phyloP scores from a whole-genome alignment of 1,140 invertebrate species.

The Hycleus phaleratus region DNA sequence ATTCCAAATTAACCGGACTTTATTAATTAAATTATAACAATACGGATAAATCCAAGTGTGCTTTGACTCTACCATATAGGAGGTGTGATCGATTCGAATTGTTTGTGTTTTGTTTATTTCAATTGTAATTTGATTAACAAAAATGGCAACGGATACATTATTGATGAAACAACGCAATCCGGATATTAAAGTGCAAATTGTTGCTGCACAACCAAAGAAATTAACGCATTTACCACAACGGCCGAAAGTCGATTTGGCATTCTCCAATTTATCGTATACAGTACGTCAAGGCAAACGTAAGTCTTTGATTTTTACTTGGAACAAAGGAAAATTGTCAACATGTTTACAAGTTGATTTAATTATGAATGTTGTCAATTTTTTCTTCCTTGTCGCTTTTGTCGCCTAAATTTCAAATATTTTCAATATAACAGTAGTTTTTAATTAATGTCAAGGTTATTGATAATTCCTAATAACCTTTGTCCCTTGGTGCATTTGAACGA shows the following conservation, averaged over 20 bases:
- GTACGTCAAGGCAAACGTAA: constrained; percentile 78
- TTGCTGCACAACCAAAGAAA: constrained; percentile 63
- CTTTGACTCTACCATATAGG: no score
- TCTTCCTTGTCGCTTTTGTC: background rate
- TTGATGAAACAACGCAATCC: constrained; percentile 43
- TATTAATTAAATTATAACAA: no score
- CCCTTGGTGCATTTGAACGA: no score
- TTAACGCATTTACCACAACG: constrained; percentile 75
- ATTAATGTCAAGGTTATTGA: background rate
- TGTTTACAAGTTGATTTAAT: no score
- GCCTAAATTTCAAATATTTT: background rate
- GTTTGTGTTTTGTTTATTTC: no score
- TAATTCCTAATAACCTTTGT: background rate
- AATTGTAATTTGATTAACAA: background rate
- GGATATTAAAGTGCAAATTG: constrained; percentile 51
- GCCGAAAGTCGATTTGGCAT: constrained; percentile 80
- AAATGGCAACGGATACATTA: constrained; percentile 42
- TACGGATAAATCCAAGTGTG: no score
- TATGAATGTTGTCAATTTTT: background rate
- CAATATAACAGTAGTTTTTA: background rate
- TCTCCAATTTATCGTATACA: constrained; percentile 74
- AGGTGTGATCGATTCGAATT: no score
- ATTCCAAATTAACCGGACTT: no score
- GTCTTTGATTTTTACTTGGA: constrained; percentile 40
- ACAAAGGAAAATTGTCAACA: no score